These are phyloP conservation scores for Delichon dasypus DNA, from an alignment of 2,797 vertebrate genomes.

Conservation along the genomic window DNA sequence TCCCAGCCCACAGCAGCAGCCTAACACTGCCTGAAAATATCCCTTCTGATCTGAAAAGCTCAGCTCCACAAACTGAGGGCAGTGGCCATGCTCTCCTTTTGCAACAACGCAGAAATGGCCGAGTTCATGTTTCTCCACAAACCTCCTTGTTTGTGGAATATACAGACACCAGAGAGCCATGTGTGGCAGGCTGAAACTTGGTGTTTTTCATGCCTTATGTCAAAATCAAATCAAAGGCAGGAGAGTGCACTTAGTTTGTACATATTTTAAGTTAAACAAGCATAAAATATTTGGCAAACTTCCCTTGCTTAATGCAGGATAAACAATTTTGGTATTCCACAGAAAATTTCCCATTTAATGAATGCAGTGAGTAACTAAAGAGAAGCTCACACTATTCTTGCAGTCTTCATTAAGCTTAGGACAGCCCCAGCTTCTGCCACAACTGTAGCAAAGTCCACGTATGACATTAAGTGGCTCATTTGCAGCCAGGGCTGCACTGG, in stretches of 20 bases:
- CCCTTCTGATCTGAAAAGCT: neutral
- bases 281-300: conserved; percentile 28
- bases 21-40: neutral
- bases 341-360: neutral
- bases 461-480: accelerated
- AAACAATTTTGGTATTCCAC: neutral
- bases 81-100: neutral
- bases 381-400: neutral
- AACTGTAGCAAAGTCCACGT: neutral
- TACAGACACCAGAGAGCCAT: neutral
- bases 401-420: neutral
- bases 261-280: conserved; percentile 32
- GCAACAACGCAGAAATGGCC: neutral
- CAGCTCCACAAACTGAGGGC: neutral
- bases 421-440: neutral
- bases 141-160: neutral
- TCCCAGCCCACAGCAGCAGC: neutral
- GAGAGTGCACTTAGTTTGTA: neutral
- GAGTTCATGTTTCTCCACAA: neutral
- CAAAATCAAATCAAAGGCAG: neutral
- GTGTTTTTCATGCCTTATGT: neutral
- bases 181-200: conserved; percentile 6
- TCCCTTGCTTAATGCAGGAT: neutral
- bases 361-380: neutral
- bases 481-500: accelerated